A percentile compares a stretch with the other conserved stretches of the same genome.
Evolutionary conservation across 1,140 invertebrate genomes (phyloP).

Genomic region (Drosophila virilis): DNA sequence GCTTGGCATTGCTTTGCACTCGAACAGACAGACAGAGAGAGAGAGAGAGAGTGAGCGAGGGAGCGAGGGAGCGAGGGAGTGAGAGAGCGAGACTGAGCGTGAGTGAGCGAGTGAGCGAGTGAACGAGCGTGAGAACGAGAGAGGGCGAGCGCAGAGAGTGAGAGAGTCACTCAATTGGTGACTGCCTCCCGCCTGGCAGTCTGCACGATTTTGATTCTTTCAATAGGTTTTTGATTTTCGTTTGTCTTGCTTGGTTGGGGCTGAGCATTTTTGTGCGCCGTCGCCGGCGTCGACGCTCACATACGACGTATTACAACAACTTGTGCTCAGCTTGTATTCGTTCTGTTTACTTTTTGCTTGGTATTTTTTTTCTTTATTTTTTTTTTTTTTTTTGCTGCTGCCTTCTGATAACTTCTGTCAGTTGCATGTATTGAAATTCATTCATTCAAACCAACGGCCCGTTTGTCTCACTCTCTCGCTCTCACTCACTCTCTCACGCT

Average conservation of each 20-base stretch:
- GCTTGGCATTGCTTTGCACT: slow-evolving; percentile 15
- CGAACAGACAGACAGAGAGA: slow-evolving; percentile 21
- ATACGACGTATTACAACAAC: slow-evolving; percentile 36
- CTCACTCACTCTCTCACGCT: slow-evolving; percentile 27
- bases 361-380: slow-evolving; percentile 28
- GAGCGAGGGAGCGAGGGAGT: slow-evolving; percentile 10
- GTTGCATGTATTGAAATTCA: slow-evolving; percentile 83
- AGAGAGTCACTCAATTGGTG: slow-evolving; percentile 64
- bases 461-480: slow-evolving; percentile 31
- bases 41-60: slow-evolving; percentile 15
- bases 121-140: slow-evolving; percentile 19
- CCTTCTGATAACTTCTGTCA: slow-evolving; percentile 68
- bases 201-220: slow-evolving; percentile 70
- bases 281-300: slow-evolving; percentile 26
- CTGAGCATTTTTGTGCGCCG: slow-evolving; percentile 77
- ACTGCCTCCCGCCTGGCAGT: slow-evolving; percentile 23
- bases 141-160: slow-evolving; percentile 26
- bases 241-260: slow-evolving; percentile 62
- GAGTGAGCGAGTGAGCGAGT: slow-evolving; percentile 21
- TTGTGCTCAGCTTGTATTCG: slow-evolving; percentile 35
- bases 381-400: slow-evolving; percentile 22
- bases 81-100: background rate
- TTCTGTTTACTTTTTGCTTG: slow-evolving; percentile 54
- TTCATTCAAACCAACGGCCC: slow-evolving; percentile 69
- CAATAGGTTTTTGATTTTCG: slow-evolving; percentile 75